Base-by-base conservation (phyloP, 2,113 vertebrate genomes). In the Hippocampus zosterae region DNA sequence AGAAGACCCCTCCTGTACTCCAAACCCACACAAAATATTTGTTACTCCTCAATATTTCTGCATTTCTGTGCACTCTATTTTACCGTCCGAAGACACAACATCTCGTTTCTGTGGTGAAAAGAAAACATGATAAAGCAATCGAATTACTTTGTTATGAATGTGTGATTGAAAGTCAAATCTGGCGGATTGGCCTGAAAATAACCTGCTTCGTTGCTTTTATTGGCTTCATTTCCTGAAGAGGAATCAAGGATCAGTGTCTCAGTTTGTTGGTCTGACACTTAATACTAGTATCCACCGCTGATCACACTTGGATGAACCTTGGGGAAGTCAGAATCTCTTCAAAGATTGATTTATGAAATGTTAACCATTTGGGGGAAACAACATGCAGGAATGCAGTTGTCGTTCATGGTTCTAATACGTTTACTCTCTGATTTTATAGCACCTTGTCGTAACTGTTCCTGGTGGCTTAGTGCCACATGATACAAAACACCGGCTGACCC, bases 241-340 rank as follows among this genome's bases (percentile, higher is more conserved):
- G 55, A 57, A 57, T 57, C 10, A 29, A 25, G n/a, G 55, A 57
- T 57, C 23, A 27, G 19, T 55, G 25, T 57, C 11, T 27, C n/a
- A 25, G 55, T 57, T 57, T 57, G 55, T 57, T 57, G 23, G 23
- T 27, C 55, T 57, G 55, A 57, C 55, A 57, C 55, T 27, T 27
- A 27, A 57, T 57, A 25, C 55, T 25, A 25, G 55, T 4, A 57
- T 57, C 11, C 55, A 57, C 55, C 6, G 55, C 23, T 25, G 55
- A 57, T 57, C 23, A 57, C 55, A 57, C 55, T 57, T 57, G 55
- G 55, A 29, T 57, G 55, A 57, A 57, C 55, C 55, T 57, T 25
- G n/a, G 53, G 53, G 21, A 27, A 57, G 55, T 27, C 15, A 27
- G 25, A 12, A 57, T 57, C 23, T 27, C 23, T 57, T 15, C 23